These are phyloP conservation scores for Protobothrops flavoviridis DNA, from an alignment of 2,113 vertebrate genomes.

Conservation along the genomic window DNA sequence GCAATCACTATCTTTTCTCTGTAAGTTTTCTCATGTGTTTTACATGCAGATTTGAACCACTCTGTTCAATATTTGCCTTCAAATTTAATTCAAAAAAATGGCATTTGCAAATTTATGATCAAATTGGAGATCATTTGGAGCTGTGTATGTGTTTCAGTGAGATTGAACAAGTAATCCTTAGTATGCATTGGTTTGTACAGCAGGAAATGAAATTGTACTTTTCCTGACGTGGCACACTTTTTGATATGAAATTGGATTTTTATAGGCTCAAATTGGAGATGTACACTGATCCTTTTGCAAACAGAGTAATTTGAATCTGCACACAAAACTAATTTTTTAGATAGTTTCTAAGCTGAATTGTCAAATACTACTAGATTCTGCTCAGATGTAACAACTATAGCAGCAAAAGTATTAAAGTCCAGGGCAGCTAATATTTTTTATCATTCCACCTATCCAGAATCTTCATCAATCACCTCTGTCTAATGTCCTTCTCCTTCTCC, in stretches of 20 bases:
- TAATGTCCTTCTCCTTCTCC: neutral
- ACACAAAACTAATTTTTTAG: slow-evolving; percentile 18
- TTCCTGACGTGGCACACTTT: slow-evolving; percentile 18
- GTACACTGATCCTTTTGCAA: slow-evolving; percentile 29
- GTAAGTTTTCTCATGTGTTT: slow-evolving; percentile 49
- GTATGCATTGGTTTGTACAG: slow-evolving; percentile 21
- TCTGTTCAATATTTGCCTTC: slow-evolving; percentile 50
- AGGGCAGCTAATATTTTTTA: neutral
- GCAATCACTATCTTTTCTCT: slow-evolving; percentile 29
- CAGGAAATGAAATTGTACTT: slow-evolving; percentile 37
- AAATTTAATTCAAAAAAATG: slow-evolving; percentile 41
- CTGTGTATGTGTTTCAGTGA: slow-evolving; percentile 35
- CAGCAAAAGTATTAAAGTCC: neutral
- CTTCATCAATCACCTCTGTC: neutral
- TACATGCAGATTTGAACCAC: slow-evolving; percentile 40
- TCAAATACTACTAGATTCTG: neutral
- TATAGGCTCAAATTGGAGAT: slow-evolving; percentile 32
- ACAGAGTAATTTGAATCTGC: slow-evolving; percentile 33
- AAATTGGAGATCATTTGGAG: slow-evolving; percentile 41
- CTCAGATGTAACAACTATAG: neutral
- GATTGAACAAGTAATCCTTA: slow-evolving; percentile 35
- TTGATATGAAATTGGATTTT: slow-evolving; percentile 49
- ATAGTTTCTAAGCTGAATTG: neutral
- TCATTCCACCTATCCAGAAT: neutral
- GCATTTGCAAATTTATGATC: slow-evolving; percentile 53